These are phyloP conservation scores for Tenthredo notha DNA, from an alignment of 2,888 invertebrate species.

Conservation along the genomic window DNA sequence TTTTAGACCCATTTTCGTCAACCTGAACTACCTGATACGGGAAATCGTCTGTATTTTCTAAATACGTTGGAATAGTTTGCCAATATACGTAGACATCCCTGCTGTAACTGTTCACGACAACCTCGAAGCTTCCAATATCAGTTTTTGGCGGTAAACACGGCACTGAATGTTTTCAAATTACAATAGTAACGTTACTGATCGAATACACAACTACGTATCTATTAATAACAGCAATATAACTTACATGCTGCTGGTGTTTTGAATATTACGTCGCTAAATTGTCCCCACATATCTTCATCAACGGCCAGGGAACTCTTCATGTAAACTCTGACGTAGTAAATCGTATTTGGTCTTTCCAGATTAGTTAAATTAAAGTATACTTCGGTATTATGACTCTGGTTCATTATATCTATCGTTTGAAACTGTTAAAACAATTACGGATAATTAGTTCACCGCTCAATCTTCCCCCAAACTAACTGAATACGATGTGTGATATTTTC, in stretches of 20 bases:
- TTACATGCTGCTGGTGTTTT: constrained; percentile 80
- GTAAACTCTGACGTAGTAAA: constrained; percentile 87
- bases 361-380: constrained; percentile 78
- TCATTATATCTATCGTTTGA: constrained; percentile 74
- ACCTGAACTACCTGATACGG: constrained; percentile 82
- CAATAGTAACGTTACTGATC: neutral
- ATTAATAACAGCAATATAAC: constrained; percentile 49
- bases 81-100: constrained; percentile 88
- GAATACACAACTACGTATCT: neutral
- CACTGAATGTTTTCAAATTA: constrained; percentile 70
- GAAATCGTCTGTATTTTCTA: constrained; percentile 88
- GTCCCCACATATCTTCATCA: constrained; percentile 86
- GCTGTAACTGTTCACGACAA: constrained; percentile 78
- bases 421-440: constrained; percentile 36
- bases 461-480: neutral
- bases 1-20: constrained; percentile 76
- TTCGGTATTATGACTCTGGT: constrained; percentile 76
- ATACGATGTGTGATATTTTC: neutral
- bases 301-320: constrained; percentile 81
- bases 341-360: constrained; percentile 84
- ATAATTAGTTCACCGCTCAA: neutral
- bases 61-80: constrained; percentile 85
- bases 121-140: constrained; percentile 87
- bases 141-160: constrained; percentile 86
- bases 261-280: constrained; percentile 82